Evolutionary conservation across 2,888 invertebrate species (phyloP).

Genomic region (Oxycera nigricornis): DNA sequence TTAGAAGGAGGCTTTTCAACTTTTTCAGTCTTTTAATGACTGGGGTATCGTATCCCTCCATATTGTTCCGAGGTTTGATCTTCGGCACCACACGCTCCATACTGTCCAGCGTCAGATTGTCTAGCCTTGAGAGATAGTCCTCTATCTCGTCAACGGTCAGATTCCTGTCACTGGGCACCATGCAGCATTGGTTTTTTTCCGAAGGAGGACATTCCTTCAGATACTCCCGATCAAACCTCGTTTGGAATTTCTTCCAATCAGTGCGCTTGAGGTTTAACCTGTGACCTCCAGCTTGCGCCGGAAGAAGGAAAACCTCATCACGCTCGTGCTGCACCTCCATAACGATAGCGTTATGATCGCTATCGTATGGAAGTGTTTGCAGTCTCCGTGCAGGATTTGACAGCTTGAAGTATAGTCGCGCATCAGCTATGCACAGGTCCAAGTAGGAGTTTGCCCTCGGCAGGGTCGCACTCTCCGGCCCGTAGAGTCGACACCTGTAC

Average conservation of each 20-base stretch:
- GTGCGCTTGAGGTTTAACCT: neutral
- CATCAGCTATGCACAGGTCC: slow-evolving; percentile 9
- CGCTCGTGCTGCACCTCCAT: neutral
- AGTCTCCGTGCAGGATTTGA: neutral
- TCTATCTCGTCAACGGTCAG: slow-evolving; percentile 9
- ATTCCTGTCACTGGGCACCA: slow-evolving; percentile 14
- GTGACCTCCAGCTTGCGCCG: neutral
- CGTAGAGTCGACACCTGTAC: neutral
- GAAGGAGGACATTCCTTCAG: neutral
- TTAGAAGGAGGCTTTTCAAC: neutral
- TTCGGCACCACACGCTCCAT: slow-evolving; percentile 1
- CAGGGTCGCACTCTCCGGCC: neutral
- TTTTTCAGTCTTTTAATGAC: neutral
- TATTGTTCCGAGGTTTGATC: neutral
- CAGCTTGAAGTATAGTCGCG: neutral
- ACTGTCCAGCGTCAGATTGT: neutral
- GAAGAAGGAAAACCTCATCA: neutral
- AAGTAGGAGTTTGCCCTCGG: neutral
- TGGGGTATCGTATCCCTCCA: slow-evolving; percentile 2
- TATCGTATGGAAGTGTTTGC: too few relatives aligned
- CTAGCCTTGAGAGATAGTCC: neutral
- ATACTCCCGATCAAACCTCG: neutral
- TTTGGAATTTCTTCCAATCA: slow-evolving; percentile 9
- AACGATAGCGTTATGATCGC: too few relatives aligned
- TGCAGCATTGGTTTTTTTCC: neutral